Evolutionary conservation across 2,797 vertebrate genomes (phyloP).

Genomic region (Eremophila alpestris): DNA sequence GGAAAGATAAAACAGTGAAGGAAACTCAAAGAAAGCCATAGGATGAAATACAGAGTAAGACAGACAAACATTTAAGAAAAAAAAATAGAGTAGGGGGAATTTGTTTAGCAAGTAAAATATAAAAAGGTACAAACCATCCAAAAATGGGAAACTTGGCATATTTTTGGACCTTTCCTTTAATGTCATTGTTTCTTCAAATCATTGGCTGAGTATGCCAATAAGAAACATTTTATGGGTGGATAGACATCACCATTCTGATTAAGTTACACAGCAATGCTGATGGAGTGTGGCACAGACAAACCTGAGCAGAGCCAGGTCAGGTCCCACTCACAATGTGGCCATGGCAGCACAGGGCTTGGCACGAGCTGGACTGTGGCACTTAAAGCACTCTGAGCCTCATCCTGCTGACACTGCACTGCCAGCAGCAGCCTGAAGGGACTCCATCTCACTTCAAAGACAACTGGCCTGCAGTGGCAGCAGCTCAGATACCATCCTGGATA

Average conservation of each 20-base stretch:
- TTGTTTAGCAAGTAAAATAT: conserved; percentile 52
- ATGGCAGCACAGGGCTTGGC: background rate
- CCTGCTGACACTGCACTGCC: background rate
- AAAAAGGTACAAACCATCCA: background rate
- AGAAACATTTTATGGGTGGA: background rate
- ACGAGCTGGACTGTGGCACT: background rate
- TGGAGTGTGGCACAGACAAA: background rate
- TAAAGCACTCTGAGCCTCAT: background rate
- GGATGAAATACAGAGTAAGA: conserved; percentile 41
- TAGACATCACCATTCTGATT: background rate
- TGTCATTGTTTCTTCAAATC: conserved; percentile 14
- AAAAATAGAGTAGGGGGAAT: conserved; percentile 28
- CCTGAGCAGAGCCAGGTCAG: background rate
- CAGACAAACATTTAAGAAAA: conserved; percentile 34
- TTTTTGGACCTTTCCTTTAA: background rate
- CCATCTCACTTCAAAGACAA: background rate
- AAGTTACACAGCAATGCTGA: background rate
- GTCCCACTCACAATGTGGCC: background rate
- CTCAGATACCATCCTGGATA: background rate
- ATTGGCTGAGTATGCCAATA: background rate
- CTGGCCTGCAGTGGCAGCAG: background rate
- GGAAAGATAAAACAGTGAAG: conserved; percentile 72
- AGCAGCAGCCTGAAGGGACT: background rate
- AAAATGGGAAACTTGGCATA: background rate
- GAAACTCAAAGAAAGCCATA: conserved; percentile 64